A percentile compares a stretch with the other conserved stretches of the same genome.
Conservation (phyloP, 1,140 invertebrate species). For the Drosophila subobscura region DNA sequence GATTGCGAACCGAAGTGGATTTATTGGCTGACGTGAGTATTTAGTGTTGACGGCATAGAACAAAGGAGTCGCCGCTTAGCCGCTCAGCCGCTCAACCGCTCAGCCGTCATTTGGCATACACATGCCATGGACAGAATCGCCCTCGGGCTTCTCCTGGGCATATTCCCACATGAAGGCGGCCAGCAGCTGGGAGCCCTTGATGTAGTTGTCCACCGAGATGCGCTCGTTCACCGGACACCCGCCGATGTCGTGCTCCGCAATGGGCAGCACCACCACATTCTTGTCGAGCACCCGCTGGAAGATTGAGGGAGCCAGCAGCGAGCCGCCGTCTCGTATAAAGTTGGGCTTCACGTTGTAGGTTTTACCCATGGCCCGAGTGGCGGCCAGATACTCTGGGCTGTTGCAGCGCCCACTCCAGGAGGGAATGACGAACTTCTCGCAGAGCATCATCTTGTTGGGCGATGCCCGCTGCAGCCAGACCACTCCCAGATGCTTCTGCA, state of each 20-base stretch:
- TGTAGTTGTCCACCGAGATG: constrained; percentile 28
- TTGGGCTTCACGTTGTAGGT: constrained; percentile 94
- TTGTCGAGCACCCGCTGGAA: constrained; percentile 19
- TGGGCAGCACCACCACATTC: constrained; percentile 43
- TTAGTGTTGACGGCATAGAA: constrained; percentile 83
- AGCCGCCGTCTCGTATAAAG: constrained; percentile 34
- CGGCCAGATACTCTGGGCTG: constrained; percentile 95
- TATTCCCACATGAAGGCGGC: constrained; percentile 45
- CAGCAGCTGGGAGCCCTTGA: constrained; percentile 36
- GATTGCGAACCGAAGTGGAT: constrained; percentile 79
- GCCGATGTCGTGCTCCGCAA: constrained; percentile 34
- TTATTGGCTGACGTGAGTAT: constrained; percentile 83
- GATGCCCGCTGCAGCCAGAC: constrained; percentile 88
- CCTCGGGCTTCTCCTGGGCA: background rate
- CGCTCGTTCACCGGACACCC: constrained; percentile 42
- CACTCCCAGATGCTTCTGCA: constrained; percentile 89
- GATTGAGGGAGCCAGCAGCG: constrained; percentile 25
- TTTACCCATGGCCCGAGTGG: constrained; percentile 90
- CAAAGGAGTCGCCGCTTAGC: constrained; percentile 64
- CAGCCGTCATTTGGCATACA: constrained; percentile 22
- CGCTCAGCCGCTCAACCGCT: constrained; percentile 17
- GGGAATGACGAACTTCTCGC: constrained; percentile 84
- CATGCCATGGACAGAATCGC: background rate
- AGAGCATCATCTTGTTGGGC: constrained; percentile 92
- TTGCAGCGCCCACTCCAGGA: constrained; percentile 95